Conservation (phyloP, 2,113 vertebrate genomes). For the Barbus barbus region DNA sequence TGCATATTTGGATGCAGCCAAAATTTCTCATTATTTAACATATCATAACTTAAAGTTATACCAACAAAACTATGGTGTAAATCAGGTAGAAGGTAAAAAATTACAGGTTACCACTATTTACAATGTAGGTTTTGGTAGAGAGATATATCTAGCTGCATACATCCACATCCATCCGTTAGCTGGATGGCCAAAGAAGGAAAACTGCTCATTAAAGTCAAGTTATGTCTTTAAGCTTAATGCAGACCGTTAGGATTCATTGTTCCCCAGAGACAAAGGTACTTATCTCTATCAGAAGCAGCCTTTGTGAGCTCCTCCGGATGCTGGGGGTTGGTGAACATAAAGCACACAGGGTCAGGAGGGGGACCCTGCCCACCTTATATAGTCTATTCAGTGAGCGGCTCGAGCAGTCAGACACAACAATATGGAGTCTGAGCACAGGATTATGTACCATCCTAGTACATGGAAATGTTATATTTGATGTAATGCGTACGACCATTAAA, state of each 20-base stretch:
- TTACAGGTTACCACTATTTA: background rate
- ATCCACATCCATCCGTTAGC: background rate
- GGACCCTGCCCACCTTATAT: slow-evolving; percentile 12
- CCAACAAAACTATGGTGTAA: background rate
- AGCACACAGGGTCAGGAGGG: background rate
- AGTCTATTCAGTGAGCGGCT: background rate
- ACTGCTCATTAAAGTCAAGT: background rate
- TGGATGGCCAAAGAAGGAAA: background rate
- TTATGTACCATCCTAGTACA: background rate
- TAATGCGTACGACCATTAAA: background rate
- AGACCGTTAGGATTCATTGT: slow-evolving; percentile 23
- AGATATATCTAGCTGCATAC: background rate
- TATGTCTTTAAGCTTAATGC: slow-evolving; percentile 21
- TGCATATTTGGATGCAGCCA: too few species aligned
- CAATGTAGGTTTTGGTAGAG: background rate
- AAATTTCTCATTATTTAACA: background rate
- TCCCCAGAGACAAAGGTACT: slow-evolving; percentile 28
- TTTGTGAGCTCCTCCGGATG: slow-evolving; percentile 15
- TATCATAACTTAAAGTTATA: background rate
- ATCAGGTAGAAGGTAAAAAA: background rate
- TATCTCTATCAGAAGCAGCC: slow-evolving; percentile 19
- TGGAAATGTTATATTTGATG: background rate
- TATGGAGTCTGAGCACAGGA: background rate
- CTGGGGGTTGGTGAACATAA: slow-evolving; percentile 62
- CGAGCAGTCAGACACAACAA: slow-evolving; percentile 7